Evolutionary conservation across 2,888 invertebrate species (phyloP).

Genomic region (Leptinotarsa juncta): DNA sequence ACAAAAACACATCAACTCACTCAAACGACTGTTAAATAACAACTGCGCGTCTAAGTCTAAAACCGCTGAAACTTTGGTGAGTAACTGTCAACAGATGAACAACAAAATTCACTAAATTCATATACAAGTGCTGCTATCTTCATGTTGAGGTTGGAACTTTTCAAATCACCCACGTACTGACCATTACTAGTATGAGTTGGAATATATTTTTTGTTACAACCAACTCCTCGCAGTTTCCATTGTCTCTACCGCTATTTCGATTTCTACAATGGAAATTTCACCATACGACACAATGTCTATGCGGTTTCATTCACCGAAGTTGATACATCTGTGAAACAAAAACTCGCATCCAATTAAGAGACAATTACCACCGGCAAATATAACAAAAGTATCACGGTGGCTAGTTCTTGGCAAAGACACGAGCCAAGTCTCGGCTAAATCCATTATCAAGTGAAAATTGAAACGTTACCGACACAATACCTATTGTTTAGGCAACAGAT

Average conservation of each 20-base stretch:
- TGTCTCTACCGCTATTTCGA: not conserved
- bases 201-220: not conserved
- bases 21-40: too few relatives aligned
- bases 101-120: too few relatives aligned
- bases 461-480: conserved; percentile 48
- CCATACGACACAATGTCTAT: not conserved
- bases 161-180: too few relatives aligned
- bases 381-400: conserved; percentile 47
- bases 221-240: not conserved
- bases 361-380: conserved; percentile 36
- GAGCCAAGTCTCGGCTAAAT: conserved; percentile 37
- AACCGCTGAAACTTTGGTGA: too few relatives aligned
- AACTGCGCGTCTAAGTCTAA: too few relatives aligned
- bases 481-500: conserved; percentile 53
- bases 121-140: too few relatives aligned
- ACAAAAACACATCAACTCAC: too few relatives aligned
- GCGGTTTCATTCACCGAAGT: conserved; percentile 6
- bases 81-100: too few relatives aligned
- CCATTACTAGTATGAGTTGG: not conserved
- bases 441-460: conserved; percentile 45
- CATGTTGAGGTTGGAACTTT: too few relatives aligned
- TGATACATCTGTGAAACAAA: conserved; percentile 24
- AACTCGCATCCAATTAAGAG: conserved; percentile 38
- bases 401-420: conserved; percentile 45
- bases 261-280: not conserved